A percentile compares a stretch with the other conserved stretches of the same genome.
These are phyloP conservation scores for Pseudomugil gertrudae DNA, from an alignment of 2,797 vertebrate genomes.

Conservation along the genomic window DNA sequence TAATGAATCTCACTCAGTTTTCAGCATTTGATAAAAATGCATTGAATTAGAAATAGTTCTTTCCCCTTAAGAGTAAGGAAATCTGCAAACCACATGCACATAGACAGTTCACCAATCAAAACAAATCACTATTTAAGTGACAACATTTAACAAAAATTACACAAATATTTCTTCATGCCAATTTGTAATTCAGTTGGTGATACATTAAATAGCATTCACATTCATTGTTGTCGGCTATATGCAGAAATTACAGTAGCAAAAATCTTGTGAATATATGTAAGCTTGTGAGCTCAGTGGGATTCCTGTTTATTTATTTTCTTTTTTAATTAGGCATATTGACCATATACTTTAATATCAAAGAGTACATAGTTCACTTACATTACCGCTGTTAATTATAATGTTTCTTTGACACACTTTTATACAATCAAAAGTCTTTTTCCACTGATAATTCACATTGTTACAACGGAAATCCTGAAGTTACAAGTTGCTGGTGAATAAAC, in stretches of 20 bases:
- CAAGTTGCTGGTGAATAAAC: neutral
- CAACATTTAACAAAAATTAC: neutral
- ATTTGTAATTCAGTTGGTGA: neutral
- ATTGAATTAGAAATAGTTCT: neutral
- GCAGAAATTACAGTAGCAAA: slow-evolving; percentile 1
- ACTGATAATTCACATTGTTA: neutral
- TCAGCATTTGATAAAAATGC: neutral
- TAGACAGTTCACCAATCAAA: neutral
- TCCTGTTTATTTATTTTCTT: neutral
- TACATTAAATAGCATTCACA: neutral
- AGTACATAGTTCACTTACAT: neutral
- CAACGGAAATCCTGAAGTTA: slow-evolving; percentile 3
- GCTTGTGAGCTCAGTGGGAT: neutral
- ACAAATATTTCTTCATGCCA: slow-evolving; percentile 3
- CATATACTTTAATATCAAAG: slow-evolving; percentile 1
- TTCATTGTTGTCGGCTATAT: neutral
- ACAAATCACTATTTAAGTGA: neutral
- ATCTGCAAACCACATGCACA: neutral
- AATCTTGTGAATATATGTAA: neutral
- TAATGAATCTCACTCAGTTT: no score
- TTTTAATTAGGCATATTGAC: neutral
- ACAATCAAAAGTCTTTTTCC: neutral
- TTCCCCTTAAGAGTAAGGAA: neutral
- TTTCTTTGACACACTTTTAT: neutral
- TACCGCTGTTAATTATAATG: neutral